A percentile compares a stretch with the other conserved stretches of the same genome.
These are phyloP conservation scores for Drosophila lacertosa DNA, from an alignment of 1,140 invertebrate genomes.

Conservation along the genomic window DNA sequence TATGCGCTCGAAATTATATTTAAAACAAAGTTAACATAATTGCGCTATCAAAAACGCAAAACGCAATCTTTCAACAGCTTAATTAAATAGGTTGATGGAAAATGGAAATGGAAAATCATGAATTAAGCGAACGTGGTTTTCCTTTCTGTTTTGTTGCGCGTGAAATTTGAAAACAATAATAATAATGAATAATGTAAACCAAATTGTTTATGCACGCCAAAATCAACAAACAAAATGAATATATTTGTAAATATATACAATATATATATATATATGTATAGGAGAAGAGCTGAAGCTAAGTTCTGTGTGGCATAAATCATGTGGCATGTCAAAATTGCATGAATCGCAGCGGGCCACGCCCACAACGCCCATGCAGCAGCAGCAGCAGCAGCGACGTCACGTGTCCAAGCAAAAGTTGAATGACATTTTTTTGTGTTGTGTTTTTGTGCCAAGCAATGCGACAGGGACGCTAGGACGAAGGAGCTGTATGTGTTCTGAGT, in stretches of 20 bases:
- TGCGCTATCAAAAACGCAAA: slow-evolving; percentile 10
- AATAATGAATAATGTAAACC: slow-evolving; percentile 60
- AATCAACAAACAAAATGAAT: slow-evolving; percentile 5
- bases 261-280: neutral
- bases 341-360: slow-evolving; percentile 36
- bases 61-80: neutral
- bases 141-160: neutral
- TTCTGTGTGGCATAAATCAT: slow-evolving; percentile 59
- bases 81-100: slow-evolving; percentile 9
- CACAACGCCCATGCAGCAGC: slow-evolving; percentile 5
- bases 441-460: too few species aligned
- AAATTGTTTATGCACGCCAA: slow-evolving; percentile 22
- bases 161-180: slow-evolving; percentile 5
- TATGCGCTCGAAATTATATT: neutral
- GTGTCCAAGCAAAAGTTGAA: slow-evolving; percentile 61
- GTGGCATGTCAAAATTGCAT: slow-evolving; percentile 62
- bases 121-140: slow-evolving; percentile 46
- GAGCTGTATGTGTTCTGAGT: slow-evolving; percentile 1
- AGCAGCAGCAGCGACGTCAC: slow-evolving; percentile 7
- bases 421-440: slow-evolving; percentile 69
- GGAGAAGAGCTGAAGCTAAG: slow-evolving; percentile 14
- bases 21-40: neutral
- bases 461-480: slow-evolving; percentile 4
- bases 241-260: slow-evolving; percentile 19
- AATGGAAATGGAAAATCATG: slow-evolving; percentile 1